A percentile compares a stretch with the other conserved stretches of the same genome.
Conservation (phyloP, 1,140 invertebrate genomes). For the Formica exsecta region DNA sequence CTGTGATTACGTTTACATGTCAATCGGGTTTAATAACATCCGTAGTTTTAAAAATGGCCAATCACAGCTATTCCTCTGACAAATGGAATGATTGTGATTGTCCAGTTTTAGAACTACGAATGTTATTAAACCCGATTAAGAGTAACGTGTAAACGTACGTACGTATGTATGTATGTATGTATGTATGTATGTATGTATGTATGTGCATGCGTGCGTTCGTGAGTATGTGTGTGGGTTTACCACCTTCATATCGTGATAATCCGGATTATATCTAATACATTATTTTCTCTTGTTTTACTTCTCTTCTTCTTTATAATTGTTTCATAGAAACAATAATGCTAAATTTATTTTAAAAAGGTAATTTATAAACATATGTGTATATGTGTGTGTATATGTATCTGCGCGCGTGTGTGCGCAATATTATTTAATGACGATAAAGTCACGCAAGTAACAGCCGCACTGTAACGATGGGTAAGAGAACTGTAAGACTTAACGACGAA, state of each 20-base stretch:
- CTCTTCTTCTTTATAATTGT: slow-evolving; percentile 66
- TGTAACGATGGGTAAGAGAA: slow-evolving; percentile 44
- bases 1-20: too few species aligned
- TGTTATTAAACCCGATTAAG: too few species aligned
- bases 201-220: not conserved
- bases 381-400: not conserved
- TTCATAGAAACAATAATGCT: slow-evolving; percentile 73
- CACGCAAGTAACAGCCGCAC: slow-evolving; percentile 72
- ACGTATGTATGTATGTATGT: too few species aligned
- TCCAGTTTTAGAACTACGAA: too few species aligned
- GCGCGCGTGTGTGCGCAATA: not conserved
- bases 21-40: too few species aligned
- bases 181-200: not conserved
- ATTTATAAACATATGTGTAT: slow-evolving; percentile 58
- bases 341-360: slow-evolving; percentile 73
- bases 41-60: too few species aligned
- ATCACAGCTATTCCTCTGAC: too few species aligned
- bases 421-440: slow-evolving; percentile 72
- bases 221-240: slow-evolving; percentile 29
- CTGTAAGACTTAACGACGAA: slow-evolving; percentile 60
- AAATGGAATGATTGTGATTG: too few species aligned
- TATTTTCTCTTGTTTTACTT: not conserved
- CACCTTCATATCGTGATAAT: slow-evolving; percentile 45
- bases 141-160: too few species aligned
- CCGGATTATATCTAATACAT: slow-evolving; percentile 50